phyloP scores from a whole-genome alignment of 2,888 invertebrate genomes.

The Archips crataeganus region DNA sequence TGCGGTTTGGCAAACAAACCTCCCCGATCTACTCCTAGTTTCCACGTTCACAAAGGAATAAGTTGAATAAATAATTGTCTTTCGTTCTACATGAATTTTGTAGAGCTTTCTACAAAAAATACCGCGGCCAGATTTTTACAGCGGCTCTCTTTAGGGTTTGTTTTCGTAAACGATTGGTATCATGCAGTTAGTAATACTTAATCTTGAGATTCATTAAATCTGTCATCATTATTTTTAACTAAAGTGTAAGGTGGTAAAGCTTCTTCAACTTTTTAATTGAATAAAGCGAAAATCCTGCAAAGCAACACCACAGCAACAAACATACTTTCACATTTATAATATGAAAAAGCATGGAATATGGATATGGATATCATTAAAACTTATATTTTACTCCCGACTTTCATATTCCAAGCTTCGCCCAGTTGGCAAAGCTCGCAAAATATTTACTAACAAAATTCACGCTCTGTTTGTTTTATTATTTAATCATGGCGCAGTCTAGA shows the following conservation, averaged over 20 bases:
- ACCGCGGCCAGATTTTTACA: not conserved
- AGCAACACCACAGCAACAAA: too few species aligned
- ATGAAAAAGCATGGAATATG: too few species aligned
- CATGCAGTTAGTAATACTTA: too few species aligned
- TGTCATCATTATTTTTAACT: too few species aligned
- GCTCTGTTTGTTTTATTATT: constrained; percentile 40
- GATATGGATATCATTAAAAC: not conserved
- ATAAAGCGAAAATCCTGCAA: too few species aligned
- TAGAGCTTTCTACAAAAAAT: not conserved
- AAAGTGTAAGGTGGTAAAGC: too few species aligned
- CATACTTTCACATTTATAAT: too few species aligned
- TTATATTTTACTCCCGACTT: not conserved
- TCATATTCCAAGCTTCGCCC: constrained; percentile 9
- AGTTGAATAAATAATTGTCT: constrained; percentile 13
- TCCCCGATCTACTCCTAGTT: not conserved
- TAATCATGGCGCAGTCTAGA: constrained; percentile 38
- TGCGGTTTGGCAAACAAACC: constrained; percentile 12
- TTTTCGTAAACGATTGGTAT: too few species aligned
- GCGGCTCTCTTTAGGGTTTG: not conserved
- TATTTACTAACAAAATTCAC: constrained; percentile 32
- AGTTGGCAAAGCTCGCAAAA: constrained; percentile 33
- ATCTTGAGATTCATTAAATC: too few species aligned
- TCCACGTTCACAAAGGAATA: not conserved
- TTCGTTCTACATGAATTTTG: constrained; percentile 6
- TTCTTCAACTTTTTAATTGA: too few species aligned